phyloP scores from a whole-genome alignment of 2,113 vertebrate genomes.

The Heptranchias perlo region DNA sequence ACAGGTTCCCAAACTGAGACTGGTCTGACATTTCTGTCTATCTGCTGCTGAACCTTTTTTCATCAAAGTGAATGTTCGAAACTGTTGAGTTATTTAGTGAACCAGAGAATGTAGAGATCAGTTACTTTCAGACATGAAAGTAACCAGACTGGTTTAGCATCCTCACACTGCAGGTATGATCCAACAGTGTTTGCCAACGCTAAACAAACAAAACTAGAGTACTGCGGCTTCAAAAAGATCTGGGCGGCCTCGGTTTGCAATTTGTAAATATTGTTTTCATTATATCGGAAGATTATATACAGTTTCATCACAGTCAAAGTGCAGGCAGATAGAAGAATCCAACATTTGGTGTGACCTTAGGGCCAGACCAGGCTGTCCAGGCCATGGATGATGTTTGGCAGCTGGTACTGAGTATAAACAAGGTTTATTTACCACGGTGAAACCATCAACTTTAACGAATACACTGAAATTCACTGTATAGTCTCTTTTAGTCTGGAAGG shows the following conservation, averaged over 20 bases:
- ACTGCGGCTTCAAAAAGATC: background rate
- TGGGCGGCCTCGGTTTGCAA: background rate
- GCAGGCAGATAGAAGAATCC: background rate
- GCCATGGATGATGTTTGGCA: background rate
- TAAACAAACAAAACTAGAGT: background rate
- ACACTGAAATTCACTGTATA: background rate
- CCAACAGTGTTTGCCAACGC: background rate
- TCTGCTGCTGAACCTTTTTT: background rate
- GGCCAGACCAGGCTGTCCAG: background rate
- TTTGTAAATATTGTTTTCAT: background rate
- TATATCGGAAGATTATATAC: background rate
- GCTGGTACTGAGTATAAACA: background rate
- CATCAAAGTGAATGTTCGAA: background rate
- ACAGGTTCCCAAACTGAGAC: background rate
- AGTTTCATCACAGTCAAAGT: background rate
- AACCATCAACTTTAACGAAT: background rate
- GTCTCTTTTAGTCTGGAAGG: background rate
- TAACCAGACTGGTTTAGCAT: background rate
- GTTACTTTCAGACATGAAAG: background rate
- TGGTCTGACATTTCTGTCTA: background rate
- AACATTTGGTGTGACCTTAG: background rate
- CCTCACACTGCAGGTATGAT: background rate
- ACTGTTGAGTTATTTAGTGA: background rate
- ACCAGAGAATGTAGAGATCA: background rate
- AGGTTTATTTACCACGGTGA: background rate